Percentiles rank a stretch among this genome's conserved stretches.
Conservation (phyloP, 2,113 vertebrate species). For the Malurus cyaneus region DNA sequence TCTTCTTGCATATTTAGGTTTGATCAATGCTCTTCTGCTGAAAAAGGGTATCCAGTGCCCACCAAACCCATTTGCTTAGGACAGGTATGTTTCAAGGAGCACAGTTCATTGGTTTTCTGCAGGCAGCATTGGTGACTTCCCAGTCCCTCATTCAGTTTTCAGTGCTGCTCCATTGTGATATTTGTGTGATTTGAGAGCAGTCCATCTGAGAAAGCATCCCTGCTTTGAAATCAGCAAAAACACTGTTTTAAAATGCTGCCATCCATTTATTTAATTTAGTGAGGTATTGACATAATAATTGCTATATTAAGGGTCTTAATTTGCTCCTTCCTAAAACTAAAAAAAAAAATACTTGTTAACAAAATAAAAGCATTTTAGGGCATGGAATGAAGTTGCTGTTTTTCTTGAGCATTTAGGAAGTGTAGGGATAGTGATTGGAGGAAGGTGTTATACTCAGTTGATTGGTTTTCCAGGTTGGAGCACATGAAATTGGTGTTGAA, state of each 20-base stretch:
- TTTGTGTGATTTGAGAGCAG: background rate
- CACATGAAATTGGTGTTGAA: background rate
- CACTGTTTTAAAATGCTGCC: background rate
- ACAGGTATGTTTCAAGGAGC: background rate
- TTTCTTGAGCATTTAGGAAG: background rate
- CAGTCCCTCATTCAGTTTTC: background rate
- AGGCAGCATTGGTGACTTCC: background rate
- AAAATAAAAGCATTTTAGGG: background rate
- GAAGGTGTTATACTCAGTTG: background rate
- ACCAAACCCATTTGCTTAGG: background rate
- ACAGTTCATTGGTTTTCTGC: background rate
- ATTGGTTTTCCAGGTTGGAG: background rate
- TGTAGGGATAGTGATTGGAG: background rate
- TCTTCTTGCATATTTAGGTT: background rate
- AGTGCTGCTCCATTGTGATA: background rate
- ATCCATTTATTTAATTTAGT: background rate
- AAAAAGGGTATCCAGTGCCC: background rate
- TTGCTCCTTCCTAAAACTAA: background rate
- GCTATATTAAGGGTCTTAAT: background rate
- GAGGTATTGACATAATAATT: background rate
- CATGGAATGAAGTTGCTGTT: accelerated
- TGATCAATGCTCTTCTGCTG: background rate
- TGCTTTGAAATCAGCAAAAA: background rate
- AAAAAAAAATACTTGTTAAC: background rate
- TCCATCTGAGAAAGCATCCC: background rate